phyloP scores from a whole-genome alignment of 2,113 vertebrate species.

The Phasianus colchicus region DNA sequence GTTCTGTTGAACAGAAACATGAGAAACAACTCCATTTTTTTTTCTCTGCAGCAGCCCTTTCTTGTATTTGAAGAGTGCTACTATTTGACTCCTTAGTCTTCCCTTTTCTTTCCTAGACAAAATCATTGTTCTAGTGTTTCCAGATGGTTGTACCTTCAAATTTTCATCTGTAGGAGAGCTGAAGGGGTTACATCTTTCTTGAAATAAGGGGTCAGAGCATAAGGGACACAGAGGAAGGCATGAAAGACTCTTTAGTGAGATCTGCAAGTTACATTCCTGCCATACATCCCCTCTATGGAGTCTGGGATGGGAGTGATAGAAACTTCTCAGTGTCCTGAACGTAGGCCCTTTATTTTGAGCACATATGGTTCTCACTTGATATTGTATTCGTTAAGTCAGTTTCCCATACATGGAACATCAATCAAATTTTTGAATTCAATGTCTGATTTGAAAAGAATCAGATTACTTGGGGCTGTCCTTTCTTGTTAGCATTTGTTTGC shows the following conservation, averaged over 20 bases:
- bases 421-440: neutral
- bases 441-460: neutral
- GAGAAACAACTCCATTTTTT: neutral
- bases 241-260: neutral
- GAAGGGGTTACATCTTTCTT: neutral
- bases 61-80: neutral
- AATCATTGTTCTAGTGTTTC: neutral
- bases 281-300: neutral
- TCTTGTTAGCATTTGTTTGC: neutral
- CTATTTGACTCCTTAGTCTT: neutral
- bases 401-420: neutral
- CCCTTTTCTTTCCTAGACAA: neutral
- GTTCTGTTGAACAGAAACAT: neutral
- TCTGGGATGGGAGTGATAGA: neutral
- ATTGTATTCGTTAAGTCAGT: neutral
- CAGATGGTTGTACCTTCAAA: neutral
- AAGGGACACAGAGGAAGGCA: neutral
- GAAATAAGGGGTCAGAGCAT: neutral
- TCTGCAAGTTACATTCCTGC: neutral
- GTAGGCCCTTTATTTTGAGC: neutral
- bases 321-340: fast-evolving
- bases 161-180: neutral
- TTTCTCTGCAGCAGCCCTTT: neutral
- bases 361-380: neutral
- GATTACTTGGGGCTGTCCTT: neutral